Conservation (phyloP, 2,797 vertebrate species). For the Enteromius argenteus region DNA sequence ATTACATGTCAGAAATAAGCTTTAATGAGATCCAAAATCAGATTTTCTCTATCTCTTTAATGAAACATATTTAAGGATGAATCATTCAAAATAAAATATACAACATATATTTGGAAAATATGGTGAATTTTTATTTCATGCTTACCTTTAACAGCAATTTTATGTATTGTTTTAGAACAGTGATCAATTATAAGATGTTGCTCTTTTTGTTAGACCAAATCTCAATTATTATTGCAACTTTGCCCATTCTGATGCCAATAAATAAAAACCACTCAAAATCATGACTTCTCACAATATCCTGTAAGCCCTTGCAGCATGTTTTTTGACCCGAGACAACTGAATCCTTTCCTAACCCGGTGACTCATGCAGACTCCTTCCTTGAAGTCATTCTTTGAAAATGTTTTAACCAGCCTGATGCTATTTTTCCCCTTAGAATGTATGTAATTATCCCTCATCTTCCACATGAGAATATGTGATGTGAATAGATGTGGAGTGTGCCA, state of each 20-base stretch:
- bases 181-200: not conserved
- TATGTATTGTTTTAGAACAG: not conserved
- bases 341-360: not conserved
- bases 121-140: not conserved
- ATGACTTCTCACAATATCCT: not conserved
- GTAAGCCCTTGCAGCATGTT: not conserved
- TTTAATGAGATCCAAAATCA: not conserved
- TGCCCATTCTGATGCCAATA: not conserved
- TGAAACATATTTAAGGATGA: not conserved
- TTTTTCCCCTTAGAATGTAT: constrained; percentile 34
- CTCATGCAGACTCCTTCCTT: constrained; percentile 1
- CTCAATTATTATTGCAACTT: not conserved
- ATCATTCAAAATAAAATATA: not conserved
- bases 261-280: not conserved
- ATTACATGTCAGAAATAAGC: not conserved
- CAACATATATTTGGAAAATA: not conserved
- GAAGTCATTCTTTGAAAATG: constrained; percentile 22
- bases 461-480: constrained; percentile 42
- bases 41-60: not conserved
- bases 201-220: not conserved
- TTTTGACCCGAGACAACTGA: constrained; percentile 22
- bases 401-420: constrained; percentile 45
- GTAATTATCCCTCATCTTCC: constrained; percentile 52
- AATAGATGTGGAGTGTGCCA: constrained; percentile 33
- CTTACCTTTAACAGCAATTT: not conserved